Base-by-base conservation (phyloP, 2,113 vertebrate genomes). In the Oceanodroma tethys region DNA sequence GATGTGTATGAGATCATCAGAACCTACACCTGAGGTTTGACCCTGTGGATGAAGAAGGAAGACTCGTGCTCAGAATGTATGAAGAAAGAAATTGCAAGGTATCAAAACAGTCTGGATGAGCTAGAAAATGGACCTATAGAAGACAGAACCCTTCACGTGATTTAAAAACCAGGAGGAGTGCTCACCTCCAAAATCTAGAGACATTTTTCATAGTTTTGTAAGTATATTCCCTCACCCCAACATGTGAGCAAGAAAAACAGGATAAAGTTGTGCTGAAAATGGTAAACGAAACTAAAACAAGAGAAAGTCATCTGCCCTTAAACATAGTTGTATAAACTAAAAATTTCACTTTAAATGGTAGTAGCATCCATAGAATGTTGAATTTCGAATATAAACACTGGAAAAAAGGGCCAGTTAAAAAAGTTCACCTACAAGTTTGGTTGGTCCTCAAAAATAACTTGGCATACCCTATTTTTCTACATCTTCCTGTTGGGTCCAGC, bases 401-500 rank as follows among this genome's bases (percentile, higher is more conserved):
- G 22, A 1, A 11, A 70, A 42, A 81, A 45, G 12, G 20, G 16
- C 13, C n/a, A 42, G 34, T 38, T 74, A 10, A n/a, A 80, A 60
- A 65, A 38, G 26, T 60, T 60, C 21, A 56, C 26, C 14, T 23
- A 26, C 27, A 75, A 27, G 11, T 62, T 47, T 55, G 48, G 36
- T n/a, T 56, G 52, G 27, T n/a, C 84, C 76, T 74, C 26, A 86
- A 59, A 87, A 67, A 58, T 48, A 70, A 34, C n/a, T 75, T 29
- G 32, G 34, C 84, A 90, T 48, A 58, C 7, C 3, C 66, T 13
- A 6, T 45, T 92, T 80, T 85, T 70, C 86, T 67, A 70, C 56
- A 88, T 62, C 59, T 71, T 88, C 81, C 52, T 90, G 88, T 71
- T 94, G 90, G 81, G 75, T 93, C 92, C 75, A 95, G 75, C 56